phyloP scores from a whole-genome alignment of 2,888 invertebrate genomes.

The Notodonta ziczac region DNA sequence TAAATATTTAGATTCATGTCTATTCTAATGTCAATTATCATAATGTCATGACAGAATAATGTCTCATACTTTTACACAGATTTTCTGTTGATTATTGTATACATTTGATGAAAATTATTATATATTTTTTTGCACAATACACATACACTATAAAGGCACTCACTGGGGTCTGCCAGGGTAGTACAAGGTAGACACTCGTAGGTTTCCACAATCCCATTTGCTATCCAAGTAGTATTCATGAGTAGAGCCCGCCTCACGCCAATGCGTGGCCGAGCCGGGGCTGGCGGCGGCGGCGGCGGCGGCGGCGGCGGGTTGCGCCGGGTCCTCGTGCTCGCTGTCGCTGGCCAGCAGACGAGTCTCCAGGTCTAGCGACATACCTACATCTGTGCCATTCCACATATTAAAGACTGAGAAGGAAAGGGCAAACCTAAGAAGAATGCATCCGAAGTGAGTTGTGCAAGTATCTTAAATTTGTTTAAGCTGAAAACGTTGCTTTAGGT shows the following conservation, averaged over 20 bases:
- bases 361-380: slow-evolving; percentile 17
- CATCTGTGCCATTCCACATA: background rate
- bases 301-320: slow-evolving; percentile 7
- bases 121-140: no score
- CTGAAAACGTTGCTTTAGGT: no score
- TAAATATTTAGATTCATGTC: no score
- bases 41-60: no score
- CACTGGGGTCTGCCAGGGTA: slow-evolving; percentile 87
- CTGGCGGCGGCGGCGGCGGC: slow-evolving; percentile 4
- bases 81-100: no score
- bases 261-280: slow-evolving; percentile 7
- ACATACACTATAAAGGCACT: slow-evolving; percentile 26
- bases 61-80: no score
- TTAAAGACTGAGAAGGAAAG: background rate
- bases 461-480: no score
- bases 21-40: no score
- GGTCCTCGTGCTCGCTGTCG: slow-evolving; percentile 51
- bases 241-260: slow-evolving; percentile 15
- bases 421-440: background rate
- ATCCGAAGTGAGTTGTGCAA: background rate
- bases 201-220: slow-evolving; percentile 82
- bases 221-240: slow-evolving; percentile 85
- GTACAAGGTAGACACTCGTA: slow-evolving; percentile 85
- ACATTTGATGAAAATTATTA: no score
- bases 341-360: slow-evolving; percentile 62